Evolutionary conservation across 1,140 invertebrate genomes (phyloP).

Genomic region (Drosophila ficusphila): DNA sequence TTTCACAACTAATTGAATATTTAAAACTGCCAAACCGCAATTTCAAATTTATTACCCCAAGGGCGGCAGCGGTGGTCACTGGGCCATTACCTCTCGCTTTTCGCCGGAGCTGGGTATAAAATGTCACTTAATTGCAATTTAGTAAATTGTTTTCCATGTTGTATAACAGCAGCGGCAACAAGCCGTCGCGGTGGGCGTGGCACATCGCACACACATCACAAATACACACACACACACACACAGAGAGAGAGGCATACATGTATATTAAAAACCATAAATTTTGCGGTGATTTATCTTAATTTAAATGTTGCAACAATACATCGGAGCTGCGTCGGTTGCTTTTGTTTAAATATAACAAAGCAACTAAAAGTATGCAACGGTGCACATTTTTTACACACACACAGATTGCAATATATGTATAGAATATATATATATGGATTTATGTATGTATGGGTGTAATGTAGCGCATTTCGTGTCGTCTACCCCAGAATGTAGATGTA

Average conservation of each 20-base stretch:
- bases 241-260: slow-evolving; percentile 5
- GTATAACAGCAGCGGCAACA: slow-evolving; percentile 79
- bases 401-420: no score
- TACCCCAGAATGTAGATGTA: slow-evolving; percentile 11
- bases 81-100: slow-evolving; percentile 45
- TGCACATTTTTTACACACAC: slow-evolving; percentile 48
- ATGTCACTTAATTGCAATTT: slow-evolving; percentile 84
- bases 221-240: neutral
- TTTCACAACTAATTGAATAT: slow-evolving; percentile 83
- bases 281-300: slow-evolving; percentile 84
- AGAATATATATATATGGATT: neutral
- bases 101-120: slow-evolving; percentile 60
- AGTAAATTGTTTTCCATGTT: slow-evolving; percentile 84
- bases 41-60: slow-evolving; percentile 82
- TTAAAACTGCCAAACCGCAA: slow-evolving; percentile 83
- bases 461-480: slow-evolving; percentile 52
- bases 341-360: slow-evolving; percentile 83
- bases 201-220: neutral
- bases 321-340: slow-evolving; percentile 45
- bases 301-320: slow-evolving; percentile 84
- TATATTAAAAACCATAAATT: slow-evolving; percentile 84
- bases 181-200: slow-evolving; percentile 43
- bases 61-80: slow-evolving; percentile 14
- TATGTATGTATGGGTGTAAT: slow-evolving; percentile 20
- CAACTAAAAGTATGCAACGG: slow-evolving; percentile 75